Percentiles rank a stretch among this genome's conserved stretches.
Conservation (phyloP, 1,140 invertebrate species). For the Hylaeus anthracinus region DNA sequence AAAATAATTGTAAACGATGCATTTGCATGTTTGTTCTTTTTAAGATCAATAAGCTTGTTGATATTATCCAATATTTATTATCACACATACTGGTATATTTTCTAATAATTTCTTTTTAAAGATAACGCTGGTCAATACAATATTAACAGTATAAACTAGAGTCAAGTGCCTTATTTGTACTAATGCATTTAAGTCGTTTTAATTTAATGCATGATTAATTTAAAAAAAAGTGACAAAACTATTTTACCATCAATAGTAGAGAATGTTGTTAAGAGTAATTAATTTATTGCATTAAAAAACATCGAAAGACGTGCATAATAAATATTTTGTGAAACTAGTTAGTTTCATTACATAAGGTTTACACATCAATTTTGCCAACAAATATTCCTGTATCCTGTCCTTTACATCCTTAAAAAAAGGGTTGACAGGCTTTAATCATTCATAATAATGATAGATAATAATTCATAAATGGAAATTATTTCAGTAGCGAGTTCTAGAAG, state of each 20-base stretch:
- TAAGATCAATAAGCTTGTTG: conserved; percentile 28
- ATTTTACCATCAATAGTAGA: conserved; percentile 45
- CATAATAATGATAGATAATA: no score
- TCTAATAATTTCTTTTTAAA: conserved; percentile 27
- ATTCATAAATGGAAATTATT: no score
- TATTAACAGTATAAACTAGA: conserved; percentile 30
- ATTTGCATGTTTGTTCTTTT: conserved; percentile 16
- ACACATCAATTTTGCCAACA: neutral
- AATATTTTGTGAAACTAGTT: conserved; percentile 34
- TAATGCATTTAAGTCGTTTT: conserved; percentile 46
- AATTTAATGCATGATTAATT: conserved; percentile 44
- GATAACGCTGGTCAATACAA: conserved; percentile 28
- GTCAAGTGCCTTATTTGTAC: conserved; percentile 43
- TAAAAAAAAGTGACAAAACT: conserved; percentile 36
- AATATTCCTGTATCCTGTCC: conserved; percentile 6
- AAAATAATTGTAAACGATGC: conserved; percentile 11
- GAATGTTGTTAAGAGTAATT: conserved; percentile 53
- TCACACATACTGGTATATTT: conserved; percentile 20
- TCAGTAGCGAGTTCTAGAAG: no score
- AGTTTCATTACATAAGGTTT: neutral
- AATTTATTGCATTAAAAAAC: conserved; percentile 53
- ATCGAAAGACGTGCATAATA: conserved; percentile 53
- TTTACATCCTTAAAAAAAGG: neutral
- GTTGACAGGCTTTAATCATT: no score
- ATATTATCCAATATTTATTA: conserved; percentile 51